Base-by-base conservation (phyloP, 2,888 invertebrate species). In the Yponomeuta malinellus region DNA sequence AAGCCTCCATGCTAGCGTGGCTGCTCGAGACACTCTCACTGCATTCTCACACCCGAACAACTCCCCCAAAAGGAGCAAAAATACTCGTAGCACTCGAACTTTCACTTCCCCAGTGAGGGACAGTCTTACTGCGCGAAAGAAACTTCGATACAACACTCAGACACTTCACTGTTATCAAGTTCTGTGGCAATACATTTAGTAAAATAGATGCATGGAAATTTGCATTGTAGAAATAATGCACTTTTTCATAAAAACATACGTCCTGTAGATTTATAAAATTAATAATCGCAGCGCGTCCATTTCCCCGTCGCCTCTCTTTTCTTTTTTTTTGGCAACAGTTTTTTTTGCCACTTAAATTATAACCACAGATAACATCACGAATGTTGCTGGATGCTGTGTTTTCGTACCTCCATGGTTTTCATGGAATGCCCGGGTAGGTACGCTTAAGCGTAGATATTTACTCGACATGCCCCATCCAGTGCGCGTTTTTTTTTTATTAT, bases 1-100 rank as follows among this genome's bases (percentile, higher is more conserved):
- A 89, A 77, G 82, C 83, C 72, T 77, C 33, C 74, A 75, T 76
- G 72, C 59, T 23, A 68, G 23, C n/a, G 48, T 43, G 37, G 68
- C 48, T 48, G 48, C 48, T 48, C n/a, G n/a, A 31, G 68, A 43
- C 48, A n/a, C 68, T 48, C 15, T n/a, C 48, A 65, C 31, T 48
- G 37, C 68, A 68, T 68, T 68, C 37, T 68, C 68, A 65, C 31
- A 65, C 65, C 65, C 12, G 31, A 31, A 23, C 29, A 65, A 12
- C 33, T 31, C 68, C 23, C n/a, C n/a, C 15, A 23, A 43, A n/a
- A 6, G 43, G 33, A 8, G 66, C 33, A 31, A 37, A 37, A 37
- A 37, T 66, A 37, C 43, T 8, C 43, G 65, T 65, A 12, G 29
- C 67, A 67, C 64, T 23, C 33, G 48, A 43, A 68, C 68, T 68